Percentiles rank a stretch among this genome's conserved stretches.
phyloP scores from a whole-genome alignment of 2,113 vertebrate species.

The Zootoca vivipara region DNA sequence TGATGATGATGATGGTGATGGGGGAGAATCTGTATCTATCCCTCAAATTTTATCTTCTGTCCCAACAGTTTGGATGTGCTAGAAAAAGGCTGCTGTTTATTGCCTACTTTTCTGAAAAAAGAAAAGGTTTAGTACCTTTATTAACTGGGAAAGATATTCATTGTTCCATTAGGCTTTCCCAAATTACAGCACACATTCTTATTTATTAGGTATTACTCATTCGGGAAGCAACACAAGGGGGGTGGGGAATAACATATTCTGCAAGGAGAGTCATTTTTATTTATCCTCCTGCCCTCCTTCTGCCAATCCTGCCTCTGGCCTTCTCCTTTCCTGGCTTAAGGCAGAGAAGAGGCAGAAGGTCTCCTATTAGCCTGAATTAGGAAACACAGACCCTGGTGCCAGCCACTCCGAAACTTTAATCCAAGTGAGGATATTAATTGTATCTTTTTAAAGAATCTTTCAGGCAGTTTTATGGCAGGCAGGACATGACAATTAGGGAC shows the following conservation, averaged over 20 bases:
- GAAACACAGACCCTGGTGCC: slow-evolving; percentile 62
- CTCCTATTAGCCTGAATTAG: slow-evolving; percentile 74
- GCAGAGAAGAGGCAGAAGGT: slow-evolving; percentile 71
- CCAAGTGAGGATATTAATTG: slow-evolving; percentile 71
- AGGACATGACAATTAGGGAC: slow-evolving; percentile 65
- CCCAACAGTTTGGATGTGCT: slow-evolving; percentile 69
- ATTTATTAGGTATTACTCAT: slow-evolving; percentile 36
- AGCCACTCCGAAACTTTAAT: slow-evolving; percentile 71
- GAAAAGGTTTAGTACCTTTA: slow-evolving; percentile 60
- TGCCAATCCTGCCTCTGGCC: slow-evolving; percentile 11
- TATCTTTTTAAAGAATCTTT: slow-evolving; percentile 69
- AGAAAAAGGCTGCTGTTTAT: slow-evolving; percentile 63
- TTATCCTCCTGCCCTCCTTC: not conserved
- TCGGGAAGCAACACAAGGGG: slow-evolving; percentile 58
- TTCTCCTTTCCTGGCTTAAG: slow-evolving; percentile 64
- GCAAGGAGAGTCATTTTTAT: slow-evolving; percentile 43
- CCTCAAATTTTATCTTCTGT: slow-evolving; percentile 72
- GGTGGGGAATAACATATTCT: slow-evolving; percentile 64
- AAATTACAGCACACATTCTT: slow-evolving; percentile 63
- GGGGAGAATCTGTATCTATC: slow-evolving; percentile 60
- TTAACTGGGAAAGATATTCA: slow-evolving; percentile 61
- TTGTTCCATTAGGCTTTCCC: slow-evolving; percentile 67
- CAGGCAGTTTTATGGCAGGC: slow-evolving; percentile 60
- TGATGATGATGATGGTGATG: not conserved
- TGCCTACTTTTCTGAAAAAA: slow-evolving; percentile 60